Evolutionary conservation across 2,888 invertebrate genomes (phyloP).

Genomic region (Oligia latruncula): DNA sequence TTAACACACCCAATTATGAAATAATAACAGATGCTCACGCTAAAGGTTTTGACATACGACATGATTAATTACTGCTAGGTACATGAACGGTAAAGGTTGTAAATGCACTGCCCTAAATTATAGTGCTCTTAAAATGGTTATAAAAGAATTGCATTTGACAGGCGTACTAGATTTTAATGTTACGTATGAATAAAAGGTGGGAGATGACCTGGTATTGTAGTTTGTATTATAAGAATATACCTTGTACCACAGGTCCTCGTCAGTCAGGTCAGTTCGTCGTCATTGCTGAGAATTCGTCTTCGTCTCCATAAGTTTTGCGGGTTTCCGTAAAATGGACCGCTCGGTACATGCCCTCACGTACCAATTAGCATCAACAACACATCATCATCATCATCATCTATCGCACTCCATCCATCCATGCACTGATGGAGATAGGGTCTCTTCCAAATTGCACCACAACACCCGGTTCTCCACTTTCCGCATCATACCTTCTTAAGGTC

Average conservation of each 20-base stretch:
- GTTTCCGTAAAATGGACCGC: no score
- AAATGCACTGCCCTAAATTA: slow-evolving; percentile 3
- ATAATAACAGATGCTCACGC: slow-evolving; percentile 19
- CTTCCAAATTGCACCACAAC: background rate
- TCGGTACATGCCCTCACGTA: no score
- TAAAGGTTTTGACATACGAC: slow-evolving; percentile 20
- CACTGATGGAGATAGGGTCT: background rate
- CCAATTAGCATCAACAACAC: background rate
- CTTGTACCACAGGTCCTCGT: background rate
- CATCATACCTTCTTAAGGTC: background rate
- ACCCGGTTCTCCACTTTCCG: background rate
- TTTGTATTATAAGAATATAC: no score
- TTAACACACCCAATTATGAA: slow-evolving; percentile 9
- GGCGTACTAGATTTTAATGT: slow-evolving; percentile 2
- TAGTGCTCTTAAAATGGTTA: slow-evolving; percentile 8
- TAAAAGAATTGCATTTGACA: slow-evolving; percentile 1
- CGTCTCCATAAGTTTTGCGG: background rate
- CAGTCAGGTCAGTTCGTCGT: background rate
- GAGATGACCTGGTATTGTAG: background rate
- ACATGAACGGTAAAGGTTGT: slow-evolving; percentile 3
- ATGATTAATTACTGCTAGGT: slow-evolving; percentile 30
- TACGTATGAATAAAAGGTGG: background rate
- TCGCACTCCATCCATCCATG: background rate
- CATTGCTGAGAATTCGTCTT: background rate
- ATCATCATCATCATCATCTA: no score